phyloP scores from a whole-genome alignment of 2,797 vertebrate genomes.

The Sebastiscus tertius region DNA sequence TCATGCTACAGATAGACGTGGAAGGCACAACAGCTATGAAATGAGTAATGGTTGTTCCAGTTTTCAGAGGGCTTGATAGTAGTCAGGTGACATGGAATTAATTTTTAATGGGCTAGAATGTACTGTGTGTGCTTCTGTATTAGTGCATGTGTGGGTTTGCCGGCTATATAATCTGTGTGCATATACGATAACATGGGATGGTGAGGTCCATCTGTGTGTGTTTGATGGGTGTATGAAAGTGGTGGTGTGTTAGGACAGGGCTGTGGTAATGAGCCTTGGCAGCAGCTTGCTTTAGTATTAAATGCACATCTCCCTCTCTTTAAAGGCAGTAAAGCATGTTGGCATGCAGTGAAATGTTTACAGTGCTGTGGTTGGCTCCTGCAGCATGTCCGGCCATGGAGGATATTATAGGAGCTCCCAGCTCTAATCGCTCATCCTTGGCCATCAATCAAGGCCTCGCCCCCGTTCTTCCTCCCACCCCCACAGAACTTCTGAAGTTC shows the following conservation, averaged over 20 bases:
- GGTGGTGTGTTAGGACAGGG: conserved; percentile 15
- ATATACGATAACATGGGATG: background rate
- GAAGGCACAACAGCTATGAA: background rate
- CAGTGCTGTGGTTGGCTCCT: conserved; percentile 57
- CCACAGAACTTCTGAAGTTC: conserved; percentile 39
- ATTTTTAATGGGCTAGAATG: background rate
- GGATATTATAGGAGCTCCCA: conserved; percentile 62
- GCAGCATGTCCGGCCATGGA: conserved; percentile 34
- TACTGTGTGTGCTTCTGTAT: background rate
- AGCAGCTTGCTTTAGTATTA: conserved; percentile 69
- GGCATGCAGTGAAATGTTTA: conserved; percentile 76
- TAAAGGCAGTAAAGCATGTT: conserved; percentile 72
- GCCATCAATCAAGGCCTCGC: conserved; percentile 66
- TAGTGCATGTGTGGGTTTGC: background rate
- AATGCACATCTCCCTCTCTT: conserved; percentile 62
- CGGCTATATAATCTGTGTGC: background rate
- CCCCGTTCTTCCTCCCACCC: conserved; percentile 26
- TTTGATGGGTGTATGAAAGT: conserved; percentile 40
- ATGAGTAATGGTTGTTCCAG: background rate
- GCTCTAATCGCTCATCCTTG: conserved; percentile 70
- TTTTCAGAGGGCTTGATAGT: background rate
- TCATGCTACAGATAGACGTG: background rate
- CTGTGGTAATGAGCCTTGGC: conserved; percentile 68
- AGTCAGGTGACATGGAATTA: background rate
- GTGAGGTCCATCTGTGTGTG: conserved; percentile 16